Evolutionary conservation across 1,140 invertebrate species (phyloP).

Genomic region (Acyrthosiphon pisum): DNA sequence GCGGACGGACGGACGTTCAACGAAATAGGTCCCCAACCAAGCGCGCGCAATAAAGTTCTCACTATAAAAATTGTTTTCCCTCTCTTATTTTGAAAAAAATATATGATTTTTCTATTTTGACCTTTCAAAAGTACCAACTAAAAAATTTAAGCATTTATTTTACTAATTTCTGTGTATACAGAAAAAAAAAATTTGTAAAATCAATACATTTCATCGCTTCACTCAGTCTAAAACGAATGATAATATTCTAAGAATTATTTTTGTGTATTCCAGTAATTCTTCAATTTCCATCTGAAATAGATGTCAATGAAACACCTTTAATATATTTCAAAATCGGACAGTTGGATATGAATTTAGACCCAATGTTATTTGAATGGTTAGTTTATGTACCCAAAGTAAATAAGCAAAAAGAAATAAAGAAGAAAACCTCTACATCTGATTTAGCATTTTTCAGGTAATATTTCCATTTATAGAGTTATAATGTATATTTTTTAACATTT

Average conservation of each 20-base stretch:
- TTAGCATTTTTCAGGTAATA: slow-evolving; percentile 56
- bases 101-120: too few relatives aligned
- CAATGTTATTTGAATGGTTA: slow-evolving; percentile 70
- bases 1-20: too few relatives aligned
- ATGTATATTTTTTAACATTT: background rate
- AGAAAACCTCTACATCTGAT: slow-evolving; percentile 62
- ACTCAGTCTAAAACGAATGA: background rate
- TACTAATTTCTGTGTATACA: too few relatives aligned
- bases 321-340: slow-evolving; percentile 67
- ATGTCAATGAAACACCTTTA: slow-evolving; percentile 67
- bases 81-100: too few relatives aligned
- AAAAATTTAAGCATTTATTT: too few relatives aligned
- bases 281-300: slow-evolving; percentile 67
- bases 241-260: background rate
- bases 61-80: too few relatives aligned
- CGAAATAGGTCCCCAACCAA: too few relatives aligned
- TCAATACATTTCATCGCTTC: too few relatives aligned
- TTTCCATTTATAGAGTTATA: background rate
- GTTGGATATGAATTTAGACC: slow-evolving; percentile 70
- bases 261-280: slow-evolving; percentile 60
- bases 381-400: slow-evolving; percentile 59
- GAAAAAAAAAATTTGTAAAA: too few relatives aligned
- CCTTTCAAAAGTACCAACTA: too few relatives aligned
- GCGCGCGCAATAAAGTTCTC: too few relatives aligned
- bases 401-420: slow-evolving; percentile 65